Conservation (phyloP, 2,113 vertebrate species). For the Herpailurus yagouaroundi region DNA sequence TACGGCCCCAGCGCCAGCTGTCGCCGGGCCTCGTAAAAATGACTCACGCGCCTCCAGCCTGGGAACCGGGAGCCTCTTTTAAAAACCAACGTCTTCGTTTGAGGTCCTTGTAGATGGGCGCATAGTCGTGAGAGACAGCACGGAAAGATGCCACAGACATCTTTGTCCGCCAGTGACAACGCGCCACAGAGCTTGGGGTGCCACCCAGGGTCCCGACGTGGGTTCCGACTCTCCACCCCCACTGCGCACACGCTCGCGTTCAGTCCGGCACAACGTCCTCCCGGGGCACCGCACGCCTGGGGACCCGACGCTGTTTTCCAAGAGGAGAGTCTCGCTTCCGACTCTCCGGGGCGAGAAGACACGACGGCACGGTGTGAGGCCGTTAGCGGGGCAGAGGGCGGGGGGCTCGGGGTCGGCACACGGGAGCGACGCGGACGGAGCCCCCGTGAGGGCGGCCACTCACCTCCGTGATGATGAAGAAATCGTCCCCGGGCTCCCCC, state of each 20-base stretch:
- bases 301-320: not conserved
- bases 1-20: not conserved
- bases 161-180: fast-evolving
- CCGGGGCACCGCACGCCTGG: fast-evolving
- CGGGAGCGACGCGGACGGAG: not conserved
- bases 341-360: not conserved
- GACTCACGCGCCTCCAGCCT: not conserved
- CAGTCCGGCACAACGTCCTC: not conserved
- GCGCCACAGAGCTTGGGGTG: not conserved
- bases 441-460: not conserved
- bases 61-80: not conserved
- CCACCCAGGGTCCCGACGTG: fast-evolving
- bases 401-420: not conserved
- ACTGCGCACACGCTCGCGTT: not conserved
- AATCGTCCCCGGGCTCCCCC: conserved; percentile 95
- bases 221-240: not conserved
- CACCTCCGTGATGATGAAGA: conserved; percentile 99
- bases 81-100: not conserved
- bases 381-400: not conserved
- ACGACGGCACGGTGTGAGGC: fast-evolving
- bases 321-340: not conserved
- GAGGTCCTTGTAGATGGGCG: fast-evolving
- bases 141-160: too few relatives aligned
- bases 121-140: fast-evolving
- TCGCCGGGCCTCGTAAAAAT: not conserved